Base-by-base conservation (phyloP, 2,113 vertebrate species). In the Neofelis nebulosa region DNA sequence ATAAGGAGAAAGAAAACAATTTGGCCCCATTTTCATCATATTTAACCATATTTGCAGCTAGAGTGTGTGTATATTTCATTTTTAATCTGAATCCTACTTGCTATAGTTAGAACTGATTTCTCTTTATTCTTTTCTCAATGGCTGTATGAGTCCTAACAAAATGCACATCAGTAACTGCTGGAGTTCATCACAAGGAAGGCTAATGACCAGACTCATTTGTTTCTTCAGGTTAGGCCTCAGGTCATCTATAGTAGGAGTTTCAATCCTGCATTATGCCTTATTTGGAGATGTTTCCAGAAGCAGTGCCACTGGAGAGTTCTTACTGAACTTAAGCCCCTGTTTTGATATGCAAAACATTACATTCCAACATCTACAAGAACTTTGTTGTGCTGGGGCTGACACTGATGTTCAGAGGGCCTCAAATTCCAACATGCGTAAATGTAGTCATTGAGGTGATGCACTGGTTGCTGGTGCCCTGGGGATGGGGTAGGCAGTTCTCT, bases 261-360 rank as follows among this genome's bases (percentile, higher is more conserved):
- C 73, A 83, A 74, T 21, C 11, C 23, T 45, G 15, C 6, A 50
- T 45, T 89, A 33, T 50, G 80, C 27, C 48, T 96, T 91, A 23
- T 7, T 85, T 80, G 74, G 16, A 94, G 57, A 18, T n/a, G 12
- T 95, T 96, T 96, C 74, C 33, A 88, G 81, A 90, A 84, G 4
- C 1, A 73, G n/a, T 61, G 5, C 13, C 15, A 85, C 1, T 5
- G 1, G 23, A 36, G 21, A 88, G 25, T 68, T 78, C 78, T 79
- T n/a, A 81, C 36, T 93, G 55, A 96, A 68, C 13, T 66, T 73
- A 63, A 50, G 38, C 33, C 13, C 3, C 7, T 61, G 27, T 61
- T 78, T 69, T 76, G 23, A 85, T 90, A 90, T 78, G 38, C 8
- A 79, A 45, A 88, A 36, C 5, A 14, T 82, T 73, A 7, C 9